Percentiles rank a stretch among this genome's conserved stretches.
Conservation (phyloP, 2,797 vertebrate genomes). For the Botia almorhae region DNA sequence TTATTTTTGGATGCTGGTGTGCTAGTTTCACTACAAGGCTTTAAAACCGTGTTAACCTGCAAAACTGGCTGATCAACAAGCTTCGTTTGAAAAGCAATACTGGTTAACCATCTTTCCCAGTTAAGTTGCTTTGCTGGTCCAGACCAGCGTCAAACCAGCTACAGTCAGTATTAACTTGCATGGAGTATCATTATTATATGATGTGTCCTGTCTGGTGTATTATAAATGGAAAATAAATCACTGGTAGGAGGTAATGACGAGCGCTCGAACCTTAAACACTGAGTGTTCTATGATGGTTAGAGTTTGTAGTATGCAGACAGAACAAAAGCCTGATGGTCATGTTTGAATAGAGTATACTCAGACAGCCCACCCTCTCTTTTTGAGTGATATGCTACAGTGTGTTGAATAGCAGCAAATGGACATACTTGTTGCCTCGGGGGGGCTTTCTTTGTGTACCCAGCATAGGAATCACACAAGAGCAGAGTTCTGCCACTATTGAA, state of each 20-base stretch:
- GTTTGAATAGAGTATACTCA: constrained; percentile 27
- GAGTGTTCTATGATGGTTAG: neutral
- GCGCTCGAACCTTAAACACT: neutral
- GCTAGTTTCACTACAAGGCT: no score
- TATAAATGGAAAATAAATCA: neutral
- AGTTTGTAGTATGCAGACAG: constrained; percentile 6
- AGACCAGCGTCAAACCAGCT: no score
- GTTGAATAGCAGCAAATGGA: constrained; percentile 47
- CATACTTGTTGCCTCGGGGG: constrained; percentile 47
- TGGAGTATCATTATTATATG: neutral
- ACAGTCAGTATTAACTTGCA: neutral
- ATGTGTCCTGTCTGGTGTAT: neutral
- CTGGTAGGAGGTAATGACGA: neutral
- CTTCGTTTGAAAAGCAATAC: no score
- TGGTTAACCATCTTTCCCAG: neutral
- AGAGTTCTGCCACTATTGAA: neutral
- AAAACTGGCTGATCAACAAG: no score
- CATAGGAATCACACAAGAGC: constrained; percentile 18
- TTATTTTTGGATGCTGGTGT: neutral
- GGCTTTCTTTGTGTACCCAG: constrained; percentile 53
- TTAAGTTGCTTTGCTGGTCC: neutral
- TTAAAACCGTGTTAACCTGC: no score
- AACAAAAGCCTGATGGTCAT: constrained; percentile 3
- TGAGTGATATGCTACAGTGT: constrained; percentile 32
- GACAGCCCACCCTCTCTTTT: neutral